Base-by-base conservation (phyloP, 2,113 vertebrate genomes). In the Corythaeola cristata region DNA sequence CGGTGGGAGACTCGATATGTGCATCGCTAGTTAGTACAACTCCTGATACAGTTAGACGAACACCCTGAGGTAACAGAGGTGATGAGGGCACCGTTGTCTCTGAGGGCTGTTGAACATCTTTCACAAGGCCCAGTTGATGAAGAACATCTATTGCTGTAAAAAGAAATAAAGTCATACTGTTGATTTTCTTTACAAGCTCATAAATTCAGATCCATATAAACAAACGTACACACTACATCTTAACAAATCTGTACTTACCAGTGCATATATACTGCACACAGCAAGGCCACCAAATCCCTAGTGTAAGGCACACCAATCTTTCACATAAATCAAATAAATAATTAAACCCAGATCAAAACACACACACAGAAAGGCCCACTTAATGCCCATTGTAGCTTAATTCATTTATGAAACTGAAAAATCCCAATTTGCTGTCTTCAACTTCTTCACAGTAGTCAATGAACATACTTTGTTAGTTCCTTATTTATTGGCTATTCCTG, bases 131-230 rank as follows among this genome's bases (percentile, higher is more conserved):
- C 97, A 99, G 97, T 67, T 95, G 98, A 94, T 98, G 98, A 96
- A 99, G 98, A 96, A 99, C 96, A 98, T 99, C 99, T 98, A 99
- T 98, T 97, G 98, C 99, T 99, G 97, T 32, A 92, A 96, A 95
- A 96, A 93, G 91, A 98, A 95, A 66, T 97, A 92, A 93, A 93
- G 78, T 95, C 66, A 73, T 55, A 75, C 62, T 91, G 97, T 76
- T 93, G 86, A 91, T 85, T 75, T 88, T 4, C 44, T 96, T 94
- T 77, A 74, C 45, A 27, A 83, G 15, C 53, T 93, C 73, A 90
- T 60, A 88, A 63, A 81, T 87, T 90, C 58, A 92, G 33, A 75
- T 37, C 15, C 23, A 41, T 41, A 26, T 15, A 56, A 75, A 81
- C 17, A 90, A 90, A 58, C 1, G 3, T 26, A 53, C 1, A 6